Evolutionary conservation across 1,140 invertebrate genomes (phyloP).

Genomic region (Lordiphosa mommai): DNA sequence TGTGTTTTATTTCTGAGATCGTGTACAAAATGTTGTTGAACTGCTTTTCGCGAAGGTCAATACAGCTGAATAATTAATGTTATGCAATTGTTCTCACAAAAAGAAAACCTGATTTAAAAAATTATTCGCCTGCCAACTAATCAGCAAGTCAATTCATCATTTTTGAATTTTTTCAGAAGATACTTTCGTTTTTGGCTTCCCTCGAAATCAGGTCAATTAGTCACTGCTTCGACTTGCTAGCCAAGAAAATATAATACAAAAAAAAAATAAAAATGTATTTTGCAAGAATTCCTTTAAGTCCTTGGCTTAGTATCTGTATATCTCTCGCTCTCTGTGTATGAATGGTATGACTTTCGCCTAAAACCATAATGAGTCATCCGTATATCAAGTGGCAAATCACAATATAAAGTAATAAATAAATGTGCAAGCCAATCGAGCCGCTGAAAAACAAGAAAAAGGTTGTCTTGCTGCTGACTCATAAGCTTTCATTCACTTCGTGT

Average conservation of each 20-base stretch:
- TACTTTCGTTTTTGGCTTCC: not conserved
- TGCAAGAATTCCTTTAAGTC: no score
- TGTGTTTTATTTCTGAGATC: no score
- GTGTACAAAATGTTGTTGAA: no score
- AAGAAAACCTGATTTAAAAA: not conserved
- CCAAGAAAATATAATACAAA: conserved; percentile 1
- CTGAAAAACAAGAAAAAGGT: conserved; percentile 7
- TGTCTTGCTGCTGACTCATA: conserved; percentile 25
- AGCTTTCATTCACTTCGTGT: no score
- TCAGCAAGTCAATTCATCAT: conserved; percentile 30
- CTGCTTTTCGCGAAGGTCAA: not conserved
- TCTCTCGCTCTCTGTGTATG: not conserved
- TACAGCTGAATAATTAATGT: not conserved
- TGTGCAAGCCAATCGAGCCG: not conserved
- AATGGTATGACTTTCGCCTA: conserved; percentile 45
- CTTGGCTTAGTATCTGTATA: no score
- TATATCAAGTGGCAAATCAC: conserved; percentile 32
- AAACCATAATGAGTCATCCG: conserved; percentile 30
- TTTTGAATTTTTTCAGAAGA: conserved; percentile 16
- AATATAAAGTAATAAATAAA: conserved; percentile 8
- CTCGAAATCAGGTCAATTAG: conserved; percentile 20
- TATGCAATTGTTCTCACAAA: conserved; percentile 21
- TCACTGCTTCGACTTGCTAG: conserved; percentile 11
- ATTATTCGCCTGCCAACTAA: not conserved
- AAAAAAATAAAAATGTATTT: not conserved